Conservation (phyloP, 92 coral and sea anemone species). For the Phymanthus crucifer region DNA sequence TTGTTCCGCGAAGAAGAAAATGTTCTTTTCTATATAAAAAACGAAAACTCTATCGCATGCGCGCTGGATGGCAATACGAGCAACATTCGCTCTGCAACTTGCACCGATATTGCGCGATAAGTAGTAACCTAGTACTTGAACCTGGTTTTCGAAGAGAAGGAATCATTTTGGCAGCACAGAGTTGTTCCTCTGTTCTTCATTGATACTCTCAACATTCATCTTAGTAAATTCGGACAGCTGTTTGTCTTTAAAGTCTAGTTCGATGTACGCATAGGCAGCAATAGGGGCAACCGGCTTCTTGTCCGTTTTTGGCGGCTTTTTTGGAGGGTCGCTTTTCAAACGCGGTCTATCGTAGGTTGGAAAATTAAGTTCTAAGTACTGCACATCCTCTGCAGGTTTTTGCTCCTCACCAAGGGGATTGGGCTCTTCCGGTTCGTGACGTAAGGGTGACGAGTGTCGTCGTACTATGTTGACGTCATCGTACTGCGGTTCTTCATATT, state of each 20-base stretch:
- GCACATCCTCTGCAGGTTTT: conserved; percentile 13
- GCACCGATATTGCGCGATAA: too few species aligned
- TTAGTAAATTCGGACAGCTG: neutral
- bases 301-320: conserved; percentile 21
- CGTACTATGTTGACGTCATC: conserved; percentile 22
- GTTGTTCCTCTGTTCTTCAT: neutral
- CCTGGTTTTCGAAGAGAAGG: neutral
- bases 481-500: conserved; percentile 24
- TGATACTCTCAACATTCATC: neutral
- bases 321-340: conserved; percentile 49
- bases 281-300: conserved; percentile 21
- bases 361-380: conserved; percentile 60
- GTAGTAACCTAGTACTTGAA: too few species aligned
- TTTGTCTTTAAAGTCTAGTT: conserved; percentile 64
- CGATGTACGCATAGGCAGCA: conserved; percentile 62
- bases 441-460: conserved; percentile 53
- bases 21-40: too few species aligned
- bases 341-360: conserved; percentile 55
- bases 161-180: neutral
- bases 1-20: too few species aligned
- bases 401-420: neutral
- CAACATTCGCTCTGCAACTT: too few species aligned
- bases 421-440: conserved; percentile 14
- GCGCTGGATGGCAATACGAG: too few species aligned
- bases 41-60: too few species aligned